Evolutionary conservation across 2,888 invertebrate genomes (phyloP), one percentile per base, ranked within the genome.

Genomic region (Lathronympha strigana): DNA sequence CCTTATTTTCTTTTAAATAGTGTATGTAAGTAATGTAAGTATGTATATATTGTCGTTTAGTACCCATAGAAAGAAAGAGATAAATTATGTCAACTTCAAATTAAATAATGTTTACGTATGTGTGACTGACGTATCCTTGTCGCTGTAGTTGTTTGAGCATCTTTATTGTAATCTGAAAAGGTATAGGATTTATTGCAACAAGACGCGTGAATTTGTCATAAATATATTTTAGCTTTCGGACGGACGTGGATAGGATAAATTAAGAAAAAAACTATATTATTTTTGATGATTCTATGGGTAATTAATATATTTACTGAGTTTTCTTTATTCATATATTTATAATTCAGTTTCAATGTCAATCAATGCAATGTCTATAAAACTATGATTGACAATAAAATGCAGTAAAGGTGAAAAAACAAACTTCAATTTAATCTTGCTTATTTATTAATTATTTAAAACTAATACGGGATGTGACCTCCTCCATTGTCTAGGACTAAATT

Each of bases 401-500:
- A 45, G 45, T 45, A 45, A 45, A 21, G 45, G 45, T 45, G 13
- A 45, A 45, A 21, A 45, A 45, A 45, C 11, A 21, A 23, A 21
- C 21, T 11, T 45, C 13, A 21, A 45, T 45, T 45, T 11, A 13
- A 45, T 45, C 23, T 21, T 13, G 5, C 45, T 23, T 45, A 45
- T 45, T 45, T 23, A 23, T 45, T 23, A 45, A 21, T 45, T 45
- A 45, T 45, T 45, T 45, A 23, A 45, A 45, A 23, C 23, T 45
- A 45, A 45, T 45, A 45, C 45, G 45, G 45, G 45, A 45, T 45
- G 23, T 45, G 45, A 21, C 45, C 45, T 45, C 45, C 45, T 45
- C 23, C 45, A 5, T 45, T 45, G 9, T 45, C 45, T 45, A 45
- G 21, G 45, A 45, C 45, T 45, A 45, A 45, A 45, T 45, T 45